These are phyloP conservation scores for Fringilla coelebs DNA, from an alignment of 2,797 vertebrate species.

Conservation along the genomic window DNA sequence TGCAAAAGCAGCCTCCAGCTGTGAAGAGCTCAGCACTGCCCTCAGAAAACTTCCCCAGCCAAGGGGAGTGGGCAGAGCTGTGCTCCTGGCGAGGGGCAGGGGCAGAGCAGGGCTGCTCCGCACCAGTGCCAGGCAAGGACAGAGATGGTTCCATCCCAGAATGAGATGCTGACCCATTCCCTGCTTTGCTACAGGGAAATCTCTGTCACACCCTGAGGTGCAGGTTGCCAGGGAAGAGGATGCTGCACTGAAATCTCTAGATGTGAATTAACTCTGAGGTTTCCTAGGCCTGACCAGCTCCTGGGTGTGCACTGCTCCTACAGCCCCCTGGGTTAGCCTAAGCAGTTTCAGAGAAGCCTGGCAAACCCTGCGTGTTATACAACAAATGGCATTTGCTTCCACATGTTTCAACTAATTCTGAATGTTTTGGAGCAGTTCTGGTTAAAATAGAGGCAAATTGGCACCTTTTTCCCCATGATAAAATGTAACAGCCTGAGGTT, in stretches of 20 bases:
- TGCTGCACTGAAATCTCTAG: neutral
- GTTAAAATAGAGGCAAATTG: neutral
- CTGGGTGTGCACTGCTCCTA: neutral
- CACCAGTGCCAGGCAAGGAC: neutral
- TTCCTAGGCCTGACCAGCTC: neutral
- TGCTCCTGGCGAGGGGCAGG: neutral
- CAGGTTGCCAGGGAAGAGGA: neutral
- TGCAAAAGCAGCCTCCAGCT: constrained; percentile 41
- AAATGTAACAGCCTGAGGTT: neutral
- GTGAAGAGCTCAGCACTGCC: neutral
- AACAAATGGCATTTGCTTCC: neutral
- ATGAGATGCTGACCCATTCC: neutral
- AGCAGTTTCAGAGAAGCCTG: neutral
- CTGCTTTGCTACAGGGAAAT: neutral
- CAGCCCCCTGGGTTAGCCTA: neutral
- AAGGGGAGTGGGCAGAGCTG: neutral
- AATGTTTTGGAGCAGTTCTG: neutral
- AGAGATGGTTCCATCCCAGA: neutral
- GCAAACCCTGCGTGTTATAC: neutral
- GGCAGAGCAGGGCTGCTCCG: neutral
- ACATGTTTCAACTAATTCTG: neutral
- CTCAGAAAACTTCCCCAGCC: neutral
- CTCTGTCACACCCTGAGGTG: neutral
- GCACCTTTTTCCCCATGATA: neutral
- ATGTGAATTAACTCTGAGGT: neutral